Evolutionary conservation across 2,888 invertebrate species (phyloP), one percentile per base, ranked within the genome.

Genomic region (Apomyelois bistriatella): DNA sequence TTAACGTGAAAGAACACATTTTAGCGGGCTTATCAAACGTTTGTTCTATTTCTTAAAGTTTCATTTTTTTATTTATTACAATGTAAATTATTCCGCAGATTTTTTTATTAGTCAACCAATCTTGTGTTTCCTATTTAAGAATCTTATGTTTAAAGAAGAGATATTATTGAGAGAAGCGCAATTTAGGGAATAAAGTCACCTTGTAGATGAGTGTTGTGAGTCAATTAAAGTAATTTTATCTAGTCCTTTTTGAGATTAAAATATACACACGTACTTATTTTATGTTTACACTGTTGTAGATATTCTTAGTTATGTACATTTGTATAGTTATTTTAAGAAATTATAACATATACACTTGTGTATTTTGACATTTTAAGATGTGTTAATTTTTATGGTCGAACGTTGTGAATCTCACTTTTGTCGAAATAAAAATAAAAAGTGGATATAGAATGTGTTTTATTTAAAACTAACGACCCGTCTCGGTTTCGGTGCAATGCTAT

Each of bases 221-320:
- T 87, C 85, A 85, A 85, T 86, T 85, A 80, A 65, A 68, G 72
- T 68, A 68, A 72, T 68, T 59, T 70, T 71, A 73, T 87, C 88
- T 88, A 87, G 88, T 88, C 88, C 88, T 76, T 80, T 83, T 82
- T 78, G 81, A 86, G 79, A 84, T 86, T 83, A 71, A 70, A 65
- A 65, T 58, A 73, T 63, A 48, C 48, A 37, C 37, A 52, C 8
- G 43, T 43, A 70, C 57, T 68, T 71, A 69, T 60, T 67, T 62
- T 59, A 5, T 57, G 66, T 61, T 61, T 60, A 57, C 55, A 56
- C 41, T 57, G 17, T 43, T 58, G 50, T 57, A 56, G 16, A 55
- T 58, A 49, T 38, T 53, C 38, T 37, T 12, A 12, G 1, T 35
- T 53, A 10, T n/a, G 22, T 22, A n/a, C 17, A 28, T 40, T 49